These are phyloP conservation scores for Lithophane socia DNA, from an alignment of 2,888 invertebrate species.

Conservation along the genomic window DNA sequence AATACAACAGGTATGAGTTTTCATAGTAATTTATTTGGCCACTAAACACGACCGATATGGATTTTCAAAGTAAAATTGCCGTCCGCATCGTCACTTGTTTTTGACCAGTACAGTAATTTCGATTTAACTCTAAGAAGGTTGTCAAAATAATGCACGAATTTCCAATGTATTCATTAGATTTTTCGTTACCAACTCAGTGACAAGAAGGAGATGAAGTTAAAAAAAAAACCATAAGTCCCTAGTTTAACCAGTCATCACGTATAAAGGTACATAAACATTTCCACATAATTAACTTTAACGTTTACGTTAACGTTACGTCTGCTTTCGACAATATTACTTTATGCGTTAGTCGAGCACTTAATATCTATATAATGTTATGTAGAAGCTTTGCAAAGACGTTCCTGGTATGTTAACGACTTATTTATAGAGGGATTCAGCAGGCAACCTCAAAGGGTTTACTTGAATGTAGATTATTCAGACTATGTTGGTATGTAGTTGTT, in stretches of 20 bases:
- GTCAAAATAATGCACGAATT: too few species aligned
- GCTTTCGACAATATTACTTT: constrained; percentile 43
- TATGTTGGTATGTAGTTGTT: too few species aligned
- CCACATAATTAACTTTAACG: constrained; percentile 57
- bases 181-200: background rate
- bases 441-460: constrained; percentile 21
- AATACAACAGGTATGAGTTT: too few species aligned
- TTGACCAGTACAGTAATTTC: too few species aligned
- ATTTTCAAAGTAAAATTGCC: too few species aligned
- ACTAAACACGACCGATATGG: too few species aligned
- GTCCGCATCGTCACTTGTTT: too few species aligned
- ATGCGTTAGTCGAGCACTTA: constrained; percentile 42
- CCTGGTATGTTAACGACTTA: constrained; percentile 28
- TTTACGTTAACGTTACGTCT: constrained; percentile 40
- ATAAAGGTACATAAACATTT: constrained; percentile 38
- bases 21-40: too few species aligned
- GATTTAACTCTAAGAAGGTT: too few species aligned
- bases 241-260: background rate
- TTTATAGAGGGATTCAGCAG: constrained; percentile 18
- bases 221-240: background rate
- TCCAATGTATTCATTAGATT: background rate
- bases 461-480: constrained; percentile 18
- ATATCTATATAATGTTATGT: constrained; percentile 37
- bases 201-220: background rate
- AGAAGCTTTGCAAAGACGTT: constrained; percentile 26